Base-by-base conservation (phyloP, 2,888 invertebrate species). In the Frankliniella intonsa region DNA sequence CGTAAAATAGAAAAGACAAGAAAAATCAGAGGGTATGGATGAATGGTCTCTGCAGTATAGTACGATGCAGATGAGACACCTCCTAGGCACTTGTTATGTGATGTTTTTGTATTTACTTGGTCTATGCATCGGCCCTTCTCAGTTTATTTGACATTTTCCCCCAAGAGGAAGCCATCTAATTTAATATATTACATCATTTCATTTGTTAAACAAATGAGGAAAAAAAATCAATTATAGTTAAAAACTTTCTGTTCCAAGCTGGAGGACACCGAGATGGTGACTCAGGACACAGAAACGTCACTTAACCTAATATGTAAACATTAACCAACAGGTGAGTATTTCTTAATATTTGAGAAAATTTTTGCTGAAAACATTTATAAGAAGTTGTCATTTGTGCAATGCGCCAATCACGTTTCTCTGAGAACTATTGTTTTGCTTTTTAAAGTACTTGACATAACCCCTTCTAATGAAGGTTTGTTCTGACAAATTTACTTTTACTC, bases 281-380 rank as follows among this genome's bases (percentile, higher is more conserved):
- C 69, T 76, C 12, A 25, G 69, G 69, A 8, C 22, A 8, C 69
- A 76, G 69, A 22, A 76, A 76, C 69, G 69, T 76, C 69, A 76
- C 69, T 76, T 76, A 76, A 76, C 69, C 69, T 76, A 76, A 25
- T 76, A 76, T 76, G 69, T 76, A 76, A 76, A 76, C 69, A 76
- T 76, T 76, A 76, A 76, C 69, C 69, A 25, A 76, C 69, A 76
- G 69, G 69, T 76, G 22, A 25, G 69, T 22, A 22, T 25, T 25
- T 8, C 9, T 0, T 12, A 25, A 12, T 25, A 0, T 25, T 76
- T 25, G 22, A 0, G 17, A 19, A 19, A 55, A 19, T 19, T 55
- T 19, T 55, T 19, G 17, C 14, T 14, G 55, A 5, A 55, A 55
- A 19, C 12, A 55, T 55, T 7, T 55, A 19, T 14, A 19, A 10